phyloP scores from a whole-genome alignment of 35 echinoderm and acorn worm genomes.

The Heliocidaris erythrogramma region DNA sequence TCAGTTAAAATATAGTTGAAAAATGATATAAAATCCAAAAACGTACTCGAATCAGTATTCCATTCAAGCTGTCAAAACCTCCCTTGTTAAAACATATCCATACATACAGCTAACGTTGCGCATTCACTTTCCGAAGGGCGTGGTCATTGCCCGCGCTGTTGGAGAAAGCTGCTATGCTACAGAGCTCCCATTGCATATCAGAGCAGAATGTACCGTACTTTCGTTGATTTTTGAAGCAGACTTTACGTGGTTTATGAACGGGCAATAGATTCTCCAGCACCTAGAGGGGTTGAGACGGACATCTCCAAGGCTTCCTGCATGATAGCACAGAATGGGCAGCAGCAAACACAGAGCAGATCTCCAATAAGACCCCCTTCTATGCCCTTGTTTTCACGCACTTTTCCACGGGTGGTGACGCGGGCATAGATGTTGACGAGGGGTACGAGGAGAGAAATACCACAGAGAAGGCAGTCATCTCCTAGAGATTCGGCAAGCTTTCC shows the following conservation, averaged over 20 bases:
- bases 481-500: constrained; percentile 84
- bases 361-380: constrained; percentile 84
- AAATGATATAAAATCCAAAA: neutral
- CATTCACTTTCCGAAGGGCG: neutral
- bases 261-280: constrained; percentile 88
- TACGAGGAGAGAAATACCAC: constrained; percentile 74
- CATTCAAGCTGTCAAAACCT: neutral
- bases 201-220: neutral
- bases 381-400: constrained; percentile 95
- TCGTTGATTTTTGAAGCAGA: neutral
- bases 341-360: constrained; percentile 85
- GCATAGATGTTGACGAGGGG: constrained; percentile 93
- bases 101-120: neutral
- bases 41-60: neutral
- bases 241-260: constrained; percentile 61
- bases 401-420: constrained; percentile 71
- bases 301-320: constrained; percentile 90
- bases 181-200: neutral
- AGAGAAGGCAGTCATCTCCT: constrained; percentile 92
- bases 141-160: neutral
- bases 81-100: neutral
- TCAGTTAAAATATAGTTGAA: neutral
- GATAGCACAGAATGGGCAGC: constrained; percentile 86
- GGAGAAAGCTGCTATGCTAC: neutral
- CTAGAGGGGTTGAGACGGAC: constrained; percentile 81